A percentile compares a stretch with the other conserved stretches of the same genome.
Conservation (phyloP, 2,113 vertebrate genomes). For the Hystrix brachyura region DNA sequence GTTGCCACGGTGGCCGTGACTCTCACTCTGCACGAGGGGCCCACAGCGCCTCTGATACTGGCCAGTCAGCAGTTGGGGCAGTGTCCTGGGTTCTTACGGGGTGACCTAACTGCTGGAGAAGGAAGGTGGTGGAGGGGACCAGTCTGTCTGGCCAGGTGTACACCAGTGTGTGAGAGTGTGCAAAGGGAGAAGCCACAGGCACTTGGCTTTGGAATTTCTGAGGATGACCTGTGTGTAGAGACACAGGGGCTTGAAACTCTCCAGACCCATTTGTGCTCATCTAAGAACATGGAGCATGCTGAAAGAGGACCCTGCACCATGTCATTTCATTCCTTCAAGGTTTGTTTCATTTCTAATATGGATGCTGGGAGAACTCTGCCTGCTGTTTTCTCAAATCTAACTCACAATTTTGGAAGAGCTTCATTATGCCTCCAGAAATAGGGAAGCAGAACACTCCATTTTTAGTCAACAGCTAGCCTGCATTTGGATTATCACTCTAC, state of each 20-base stretch:
- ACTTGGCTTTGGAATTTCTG: conserved; percentile 77
- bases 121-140: background rate
- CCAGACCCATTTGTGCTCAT: too few relatives aligned
- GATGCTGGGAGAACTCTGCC: background rate
- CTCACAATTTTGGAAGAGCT: background rate
- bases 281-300: too few relatives aligned
- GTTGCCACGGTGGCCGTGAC: background rate
- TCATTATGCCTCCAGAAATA: background rate
- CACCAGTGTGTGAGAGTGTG: background rate
- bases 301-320: too few relatives aligned
- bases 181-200: background rate
- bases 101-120: background rate
- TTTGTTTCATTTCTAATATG: background rate
- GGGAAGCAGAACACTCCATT: background rate
- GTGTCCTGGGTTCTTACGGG: background rate
- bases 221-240: too few relatives aligned
- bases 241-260: too few relatives aligned
- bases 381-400: background rate
- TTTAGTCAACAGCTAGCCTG: background rate
- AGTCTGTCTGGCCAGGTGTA: background rate
- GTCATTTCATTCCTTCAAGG: too few relatives aligned
- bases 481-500: background rate
- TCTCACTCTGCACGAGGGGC: background rate
- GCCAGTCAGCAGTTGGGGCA: background rate
- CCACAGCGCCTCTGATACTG: background rate